Evolutionary conservation across 1,140 invertebrate species (phyloP).

Genomic region (Brachionus manjavacas): DNA sequence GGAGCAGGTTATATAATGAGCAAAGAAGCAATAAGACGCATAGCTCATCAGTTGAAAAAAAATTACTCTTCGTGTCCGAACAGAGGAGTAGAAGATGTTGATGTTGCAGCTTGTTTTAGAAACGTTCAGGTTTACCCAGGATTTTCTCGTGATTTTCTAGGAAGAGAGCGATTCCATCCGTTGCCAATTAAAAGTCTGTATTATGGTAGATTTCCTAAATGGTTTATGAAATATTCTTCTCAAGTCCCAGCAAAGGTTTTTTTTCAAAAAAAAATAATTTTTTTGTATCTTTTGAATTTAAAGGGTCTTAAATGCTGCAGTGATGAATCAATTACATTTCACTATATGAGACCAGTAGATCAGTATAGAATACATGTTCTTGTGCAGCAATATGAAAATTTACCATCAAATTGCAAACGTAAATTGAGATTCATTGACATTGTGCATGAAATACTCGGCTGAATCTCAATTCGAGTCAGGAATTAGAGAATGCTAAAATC

Average conservation of each 20-base stretch:
- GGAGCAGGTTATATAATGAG: slow-evolving; percentile 77
- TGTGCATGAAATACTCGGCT: neutral
- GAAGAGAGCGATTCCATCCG: slow-evolving; percentile 78
- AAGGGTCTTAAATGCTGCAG: slow-evolving; percentile 89
- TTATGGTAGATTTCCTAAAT: slow-evolving; percentile 30
- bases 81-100: slow-evolving; percentile 73
- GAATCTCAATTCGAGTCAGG: neutral
- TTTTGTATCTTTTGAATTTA: slow-evolving; percentile 45
- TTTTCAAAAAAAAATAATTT: neutral
- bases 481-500: neutral
- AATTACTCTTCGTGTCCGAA: slow-evolving; percentile 15
- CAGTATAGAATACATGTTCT: neutral
- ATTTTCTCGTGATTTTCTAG: slow-evolving; percentile 75
- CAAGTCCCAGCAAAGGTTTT: slow-evolving; percentile 11
- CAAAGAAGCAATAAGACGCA: slow-evolving; percentile 47
- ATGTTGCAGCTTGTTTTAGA: slow-evolving; percentile 85
- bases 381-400: neutral
- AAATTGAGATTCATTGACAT: neutral
- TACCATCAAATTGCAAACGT: neutral
- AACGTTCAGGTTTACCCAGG: slow-evolving; percentile 77
- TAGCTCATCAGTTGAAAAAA: neutral
- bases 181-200: neutral
- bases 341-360: slow-evolving; percentile 68
- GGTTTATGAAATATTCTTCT: neutral
- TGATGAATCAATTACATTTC: slow-evolving; percentile 90